These are phyloP conservation scores for Thermophis baileyi DNA, from an alignment of 2,113 vertebrate genomes.

Conservation along the genomic window DNA sequence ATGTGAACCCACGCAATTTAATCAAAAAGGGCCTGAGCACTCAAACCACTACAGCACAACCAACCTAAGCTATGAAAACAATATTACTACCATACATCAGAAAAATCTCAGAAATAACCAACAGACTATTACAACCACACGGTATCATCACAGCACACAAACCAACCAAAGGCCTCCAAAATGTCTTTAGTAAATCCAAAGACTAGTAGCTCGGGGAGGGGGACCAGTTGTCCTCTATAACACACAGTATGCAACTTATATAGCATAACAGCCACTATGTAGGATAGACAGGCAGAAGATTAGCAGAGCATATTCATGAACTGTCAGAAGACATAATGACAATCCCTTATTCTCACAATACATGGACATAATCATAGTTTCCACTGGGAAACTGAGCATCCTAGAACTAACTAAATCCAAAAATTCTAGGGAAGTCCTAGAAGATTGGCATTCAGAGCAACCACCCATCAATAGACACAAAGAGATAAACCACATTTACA, in stretches of 20 bases:
- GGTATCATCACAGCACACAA: not conserved
- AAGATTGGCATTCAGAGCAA: too few species aligned
- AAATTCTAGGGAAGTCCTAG: too few species aligned
- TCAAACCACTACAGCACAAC: not conserved
- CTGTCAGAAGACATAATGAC: not conserved
- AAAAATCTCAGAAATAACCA: not conserved
- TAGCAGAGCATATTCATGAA: not conserved
- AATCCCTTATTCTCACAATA: not conserved
- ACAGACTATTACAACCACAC: not conserved
- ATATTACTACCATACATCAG: not conserved
- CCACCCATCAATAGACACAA: too few species aligned
- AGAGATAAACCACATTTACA: not conserved
- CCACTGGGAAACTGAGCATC: not conserved
- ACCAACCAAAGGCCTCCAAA: not conserved
- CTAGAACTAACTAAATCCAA: too few species aligned
- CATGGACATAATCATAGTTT: not conserved
- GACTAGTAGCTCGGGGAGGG: not conserved
- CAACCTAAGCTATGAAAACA: not conserved
- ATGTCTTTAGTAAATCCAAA: not conserved
- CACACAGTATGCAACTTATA: not conserved
- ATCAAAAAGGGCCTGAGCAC: not conserved
- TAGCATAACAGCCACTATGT: not conserved
- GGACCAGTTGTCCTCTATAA: not conserved
- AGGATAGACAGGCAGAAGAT: not conserved
- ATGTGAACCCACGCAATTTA: not conserved